Base-by-base conservation (phyloP, 92 coral and sea anemone genomes). In the Heteractis magnifica region DNA sequence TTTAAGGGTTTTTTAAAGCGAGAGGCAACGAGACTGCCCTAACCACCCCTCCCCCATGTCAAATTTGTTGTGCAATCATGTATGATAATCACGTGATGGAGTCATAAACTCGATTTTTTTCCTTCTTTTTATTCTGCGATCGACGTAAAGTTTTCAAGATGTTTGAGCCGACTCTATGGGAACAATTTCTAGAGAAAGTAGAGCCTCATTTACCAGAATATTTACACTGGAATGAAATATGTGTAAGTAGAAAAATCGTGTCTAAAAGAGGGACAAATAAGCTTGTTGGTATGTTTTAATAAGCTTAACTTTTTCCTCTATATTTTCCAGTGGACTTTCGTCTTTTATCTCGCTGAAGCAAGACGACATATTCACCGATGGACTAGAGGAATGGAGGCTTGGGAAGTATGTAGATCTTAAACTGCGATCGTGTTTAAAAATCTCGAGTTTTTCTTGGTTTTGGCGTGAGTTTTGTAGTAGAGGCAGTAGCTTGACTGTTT, bases 181-280 rank as follows among this genome's bases (percentile, higher is more conserved):
- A 97, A 68, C 82, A 83, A n/a, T 92, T 97, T 83, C 86, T 97
- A 68, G 95, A 80, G 48, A 81, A 76, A n/a, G 98, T 94, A 52
- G 99, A 97, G 81, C 99, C 99, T 10, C 98, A 97, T 86, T 81
- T 97, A 53, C 99, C 99, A 0, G 99, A 94, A 62, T 88, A 97
- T 85, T 89, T 97, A 11, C 99, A 97, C 83, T 97, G 99, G 99
- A 97, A 97, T 87, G 99, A 97, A 76, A 92, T 97, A 59, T 97
- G 99, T 78, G 99, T 97, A 82, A 90, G 99, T 75, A 51, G 78
- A 26, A 44, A 53, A 34, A 50, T 49, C 48, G 18, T 71, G 2
- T 41, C n/a, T 49, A 4, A 23, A 18, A 8, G 7, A 6, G 10
- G 6, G 18, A 9, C 7, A 62, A 62, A 23, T 58, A 23, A 62